Percentiles rank a stretch among this genome's conserved stretches.
These are phyloP conservation scores for Dynastes grantii DNA, from an alignment of 2,888 invertebrate species.

Conservation along the genomic window DNA sequence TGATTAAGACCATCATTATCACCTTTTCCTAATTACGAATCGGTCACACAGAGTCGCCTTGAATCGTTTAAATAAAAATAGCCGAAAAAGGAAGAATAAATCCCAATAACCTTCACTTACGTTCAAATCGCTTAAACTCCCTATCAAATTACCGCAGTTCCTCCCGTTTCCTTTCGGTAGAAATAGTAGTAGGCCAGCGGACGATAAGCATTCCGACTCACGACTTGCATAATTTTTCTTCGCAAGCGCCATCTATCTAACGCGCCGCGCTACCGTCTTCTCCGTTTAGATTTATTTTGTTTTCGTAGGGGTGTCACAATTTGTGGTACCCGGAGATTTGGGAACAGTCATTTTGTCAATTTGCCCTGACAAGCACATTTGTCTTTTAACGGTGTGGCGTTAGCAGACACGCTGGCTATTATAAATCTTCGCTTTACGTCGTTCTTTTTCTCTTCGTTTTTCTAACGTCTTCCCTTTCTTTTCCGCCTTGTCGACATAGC, in stretches of 20 bases:
- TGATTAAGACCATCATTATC: too few relatives aligned
- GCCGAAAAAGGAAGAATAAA: too few relatives aligned
- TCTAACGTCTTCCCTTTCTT: conserved; percentile 16
- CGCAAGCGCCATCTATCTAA: conserved; percentile 41
- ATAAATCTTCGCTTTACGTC: conserved; percentile 37
- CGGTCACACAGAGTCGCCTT: too few relatives aligned
- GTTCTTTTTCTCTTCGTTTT: conserved; percentile 35
- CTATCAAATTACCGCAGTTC: too few relatives aligned
- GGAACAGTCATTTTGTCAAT: conserved; percentile 54
- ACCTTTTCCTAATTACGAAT: too few relatives aligned
- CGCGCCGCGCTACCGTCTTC: conserved; percentile 13
- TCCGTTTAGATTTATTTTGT: conserved; percentile 53
- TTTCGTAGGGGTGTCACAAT: conserved; percentile 53
- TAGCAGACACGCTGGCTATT: conserved; percentile 33
- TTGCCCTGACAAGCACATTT: conserved; percentile 51
- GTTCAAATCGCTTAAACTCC: too few relatives aligned
- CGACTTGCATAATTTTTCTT: conserved; percentile 39
- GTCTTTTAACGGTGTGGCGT: conserved; percentile 52
- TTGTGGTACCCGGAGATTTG: conserved; percentile 54
- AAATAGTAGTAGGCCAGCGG: too few relatives aligned
- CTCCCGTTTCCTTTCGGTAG: too few relatives aligned
- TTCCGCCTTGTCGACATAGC: neutral
- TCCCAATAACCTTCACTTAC: too few relatives aligned
- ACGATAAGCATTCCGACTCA: neutral
- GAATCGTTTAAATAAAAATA: too few relatives aligned